These are phyloP conservation scores for Melinopterus prodromus DNA, from an alignment of 2,888 invertebrate species.

Conservation along the genomic window DNA sequence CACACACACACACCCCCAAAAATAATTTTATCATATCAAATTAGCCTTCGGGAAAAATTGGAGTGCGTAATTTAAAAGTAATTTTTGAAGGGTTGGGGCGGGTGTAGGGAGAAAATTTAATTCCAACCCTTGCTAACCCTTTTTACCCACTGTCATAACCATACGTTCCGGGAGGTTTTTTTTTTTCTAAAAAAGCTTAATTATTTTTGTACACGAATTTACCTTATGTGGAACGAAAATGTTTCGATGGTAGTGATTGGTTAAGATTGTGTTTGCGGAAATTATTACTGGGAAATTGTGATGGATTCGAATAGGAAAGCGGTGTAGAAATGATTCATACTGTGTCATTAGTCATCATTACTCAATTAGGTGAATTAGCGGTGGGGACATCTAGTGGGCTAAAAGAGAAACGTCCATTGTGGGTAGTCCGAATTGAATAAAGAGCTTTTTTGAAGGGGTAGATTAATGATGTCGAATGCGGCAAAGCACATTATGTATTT, in stretches of 20 bases:
- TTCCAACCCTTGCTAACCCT: background rate
- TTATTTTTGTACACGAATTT: background rate
- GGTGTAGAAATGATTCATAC: conserved; percentile 55
- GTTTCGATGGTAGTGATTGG: background rate
- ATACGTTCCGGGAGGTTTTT: background rate
- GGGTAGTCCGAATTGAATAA: background rate
- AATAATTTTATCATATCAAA: conserved; percentile 4
- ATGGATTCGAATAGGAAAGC: background rate
- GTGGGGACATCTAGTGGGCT: conserved; percentile 40
- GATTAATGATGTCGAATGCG: background rate
- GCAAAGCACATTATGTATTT: background rate
- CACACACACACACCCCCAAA: background rate
- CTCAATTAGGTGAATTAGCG: conserved; percentile 61
- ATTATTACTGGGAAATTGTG: background rate
- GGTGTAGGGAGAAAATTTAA: background rate
- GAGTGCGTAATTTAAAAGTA: conserved; percentile 4
- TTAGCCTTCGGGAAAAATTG: conserved; percentile 4
- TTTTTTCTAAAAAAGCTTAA: background rate
- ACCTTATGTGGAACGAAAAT: background rate
- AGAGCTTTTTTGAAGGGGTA: background rate
- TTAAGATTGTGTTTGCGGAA: background rate
- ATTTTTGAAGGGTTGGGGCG: background rate
- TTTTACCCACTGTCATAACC: conserved; percentile 4
- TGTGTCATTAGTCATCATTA: conserved; percentile 62
- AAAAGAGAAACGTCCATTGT: background rate